Base-by-base conservation (phyloP, 2,888 invertebrate genomes). In the Rhyacophila evoluta region DNA sequence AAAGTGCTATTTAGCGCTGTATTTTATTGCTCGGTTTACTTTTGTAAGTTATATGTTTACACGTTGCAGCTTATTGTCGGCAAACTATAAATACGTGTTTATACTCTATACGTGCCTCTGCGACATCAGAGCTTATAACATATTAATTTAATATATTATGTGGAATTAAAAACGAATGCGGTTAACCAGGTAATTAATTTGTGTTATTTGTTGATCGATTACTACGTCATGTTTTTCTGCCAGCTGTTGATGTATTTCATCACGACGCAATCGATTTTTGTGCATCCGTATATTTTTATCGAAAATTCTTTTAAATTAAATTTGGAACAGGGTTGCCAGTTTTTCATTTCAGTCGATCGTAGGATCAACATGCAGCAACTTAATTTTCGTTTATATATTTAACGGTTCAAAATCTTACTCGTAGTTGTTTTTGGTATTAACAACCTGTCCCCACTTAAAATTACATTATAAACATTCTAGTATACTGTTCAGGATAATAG, bases 181-280 rank as follows among this genome's bases (percentile, higher is more conserved):
- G 55, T 55, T 55, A 33, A 55, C 25, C 25, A 19, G 4, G 55
- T 25, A 8, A 55, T 55, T 55, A 55, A 55, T 55, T 19, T 19
- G 15, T 55, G 19, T 55, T 55, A 55, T 55, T 55, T 12, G 55
- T 6, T 55, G 55, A 55, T 55, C 55, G 55, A 55, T 25, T 55
- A 19, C 55, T 25, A 25, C 19, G 55, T 55, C 8, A 19, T 55
- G 0, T 55, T 19, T 55, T 12, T 25, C 55, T 19, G 55, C 19
- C 19, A 10, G 10, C 6, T 55, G 55, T 25, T 55, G 55, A 55
- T 55, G 15, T 55, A 55, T 55, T 25, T 55, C 5, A 55, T 25
- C 19, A 25, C 10, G 55, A 55, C 15, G 19, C 55, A 55, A 55
- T 19, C 0, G 55, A 55, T 19, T 25, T 25, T 55, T 55, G 55